Base-by-base conservation (phyloP, 1,140 invertebrate genomes). In the Dolichoris vasculosae region DNA sequence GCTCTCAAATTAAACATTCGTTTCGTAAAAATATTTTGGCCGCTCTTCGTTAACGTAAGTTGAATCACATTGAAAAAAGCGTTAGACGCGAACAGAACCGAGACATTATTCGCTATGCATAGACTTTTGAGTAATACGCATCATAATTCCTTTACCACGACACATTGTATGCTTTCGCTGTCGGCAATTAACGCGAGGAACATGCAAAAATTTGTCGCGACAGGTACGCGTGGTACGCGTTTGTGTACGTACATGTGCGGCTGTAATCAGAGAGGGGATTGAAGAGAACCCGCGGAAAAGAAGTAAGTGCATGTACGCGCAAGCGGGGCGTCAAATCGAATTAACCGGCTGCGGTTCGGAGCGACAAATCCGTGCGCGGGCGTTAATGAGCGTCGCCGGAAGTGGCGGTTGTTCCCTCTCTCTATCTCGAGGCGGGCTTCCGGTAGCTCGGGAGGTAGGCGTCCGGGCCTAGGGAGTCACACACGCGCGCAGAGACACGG, bases 321-420 rank as follows among this genome's bases (percentile, higher is more conserved):
- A 87, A 63, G 88, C 88, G 90, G 89, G 90, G 89, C 88, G 89
- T 90, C 90, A 91, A 92, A 92, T 91, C 88, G 90, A 92, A 93
- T 93, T 92, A 92, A 92, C 88, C 89, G 89, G 87, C 87, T 87
- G 89, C 91, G 91, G 92, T 93, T 92, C 91, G 89, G 86, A 85
- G 88, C 87, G 91, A 92, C 91, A 93, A 93, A 93, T 93, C 91
- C 91, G 90, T 91, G 90, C 89, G 88, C 88, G 89, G 90, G 89
- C 90, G 92, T 92, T 93, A 93, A 93, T 93, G 92, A 93, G 91
- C 90, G 92, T 91, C 91, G 86, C 88, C 91, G 92, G 92, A 93
- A 93, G 90, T 90, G 89, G 79, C 84, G 82, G 87, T 86, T 87
- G 87, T 88, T 89, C 86, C 88, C 87, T 84, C 67, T 75, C 73